Conservation (phyloP, 2,888 invertebrate species). For the Drosophila quinaria region DNA sequence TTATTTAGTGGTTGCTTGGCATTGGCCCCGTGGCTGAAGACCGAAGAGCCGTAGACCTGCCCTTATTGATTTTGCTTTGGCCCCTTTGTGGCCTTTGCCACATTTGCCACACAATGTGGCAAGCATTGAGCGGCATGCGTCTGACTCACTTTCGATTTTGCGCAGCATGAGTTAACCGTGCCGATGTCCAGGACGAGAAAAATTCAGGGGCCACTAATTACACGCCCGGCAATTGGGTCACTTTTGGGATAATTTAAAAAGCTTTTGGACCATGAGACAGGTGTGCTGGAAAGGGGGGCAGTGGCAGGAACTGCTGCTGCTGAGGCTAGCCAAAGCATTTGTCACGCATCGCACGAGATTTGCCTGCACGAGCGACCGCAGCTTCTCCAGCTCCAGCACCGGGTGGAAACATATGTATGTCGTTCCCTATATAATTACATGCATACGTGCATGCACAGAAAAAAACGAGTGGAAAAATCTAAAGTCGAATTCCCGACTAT, state of each 20-base stretch:
- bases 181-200: slow-evolving; percentile 14
- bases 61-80: slow-evolving; percentile 67
- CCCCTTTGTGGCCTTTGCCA: slow-evolving; percentile 25
- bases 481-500: too few species aligned
- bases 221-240: slow-evolving; percentile 67
- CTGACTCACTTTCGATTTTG: slow-evolving; percentile 74
- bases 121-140: slow-evolving; percentile 46
- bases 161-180: slow-evolving; percentile 59
- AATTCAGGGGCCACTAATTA: slow-evolving; percentile 60
- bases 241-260: slow-evolving; percentile 20
- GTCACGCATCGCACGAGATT: slow-evolving; percentile 72
- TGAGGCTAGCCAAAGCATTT: slow-evolving; percentile 49
- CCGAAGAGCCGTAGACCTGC: slow-evolving; percentile 34
- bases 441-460: slow-evolving; percentile 6
- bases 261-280: slow-evolving; percentile 11
- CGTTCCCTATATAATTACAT: slow-evolving; percentile 42
- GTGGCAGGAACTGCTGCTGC: background rate
- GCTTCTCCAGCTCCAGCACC: slow-evolving; percentile 33
- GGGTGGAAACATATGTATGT: slow-evolving; percentile 77
- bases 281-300: background rate
- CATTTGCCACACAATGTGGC: slow-evolving; percentile 52
- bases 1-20: slow-evolving; percentile 75
- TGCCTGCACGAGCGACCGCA: slow-evolving; percentile 64
- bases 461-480: background rate
- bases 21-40: slow-evolving; percentile 62